Evolutionary conservation across 2,113 vertebrate species (phyloP).

Genomic region (Pedionomus torquatus): DNA sequence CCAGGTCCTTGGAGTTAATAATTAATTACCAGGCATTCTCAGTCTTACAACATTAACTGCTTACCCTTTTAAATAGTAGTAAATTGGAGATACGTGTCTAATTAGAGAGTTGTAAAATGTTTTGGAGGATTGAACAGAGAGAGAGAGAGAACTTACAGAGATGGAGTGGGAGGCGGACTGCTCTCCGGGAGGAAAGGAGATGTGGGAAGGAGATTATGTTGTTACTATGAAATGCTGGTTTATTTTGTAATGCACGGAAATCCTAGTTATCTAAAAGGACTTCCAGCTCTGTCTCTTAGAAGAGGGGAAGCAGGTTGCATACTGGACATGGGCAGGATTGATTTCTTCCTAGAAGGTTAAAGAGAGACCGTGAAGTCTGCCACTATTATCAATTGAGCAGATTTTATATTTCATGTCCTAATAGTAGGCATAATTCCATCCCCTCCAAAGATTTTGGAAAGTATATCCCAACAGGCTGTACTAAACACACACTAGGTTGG

Average conservation of each 20-base stretch:
- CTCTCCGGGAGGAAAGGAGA: constrained; percentile 35
- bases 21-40: constrained; percentile 79
- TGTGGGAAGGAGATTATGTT: background rate
- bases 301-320: background rate
- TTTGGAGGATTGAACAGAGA: constrained; percentile 62
- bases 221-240: background rate
- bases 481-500: background rate
- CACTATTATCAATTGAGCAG: background rate
- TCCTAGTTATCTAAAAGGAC: background rate
- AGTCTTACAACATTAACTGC: constrained; percentile 74
- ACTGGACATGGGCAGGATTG: background rate
- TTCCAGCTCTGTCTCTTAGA: background rate
- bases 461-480: background rate
- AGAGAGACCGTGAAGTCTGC: background rate
- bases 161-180: constrained; percentile 27
- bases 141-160: constrained; percentile 57
- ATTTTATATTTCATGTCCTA: background rate
- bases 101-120: constrained; percentile 75
- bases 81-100: constrained; percentile 77
- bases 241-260: background rate
- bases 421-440: background rate
- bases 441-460: background rate
- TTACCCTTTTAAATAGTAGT: constrained; percentile 80
- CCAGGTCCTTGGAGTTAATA: constrained; percentile 75
- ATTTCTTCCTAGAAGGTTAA: background rate